Evolutionary conservation across 2,797 vertebrate species (phyloP).

Genomic region (Glossophaga mutica): DNA sequence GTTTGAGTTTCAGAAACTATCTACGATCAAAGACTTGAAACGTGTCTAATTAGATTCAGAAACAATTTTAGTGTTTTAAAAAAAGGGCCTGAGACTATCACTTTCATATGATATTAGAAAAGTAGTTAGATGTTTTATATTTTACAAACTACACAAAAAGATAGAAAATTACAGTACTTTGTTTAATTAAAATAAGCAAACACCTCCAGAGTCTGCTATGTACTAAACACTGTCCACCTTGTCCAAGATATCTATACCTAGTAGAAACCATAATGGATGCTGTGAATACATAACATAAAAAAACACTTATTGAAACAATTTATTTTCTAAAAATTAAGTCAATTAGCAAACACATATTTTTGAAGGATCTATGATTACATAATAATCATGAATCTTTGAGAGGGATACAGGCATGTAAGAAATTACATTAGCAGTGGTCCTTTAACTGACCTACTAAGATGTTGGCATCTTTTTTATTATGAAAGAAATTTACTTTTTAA

Average conservation of each 20-base stretch:
- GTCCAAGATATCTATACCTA: background rate
- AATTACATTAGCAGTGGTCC: background rate
- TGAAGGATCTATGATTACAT: background rate
- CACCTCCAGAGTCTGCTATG: background rate
- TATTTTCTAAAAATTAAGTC: background rate
- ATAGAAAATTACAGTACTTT: background rate
- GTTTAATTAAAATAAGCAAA: background rate
- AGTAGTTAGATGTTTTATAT: background rate
- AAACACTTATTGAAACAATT: background rate
- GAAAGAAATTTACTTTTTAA: slow-evolving; percentile 47
- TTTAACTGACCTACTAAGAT: slow-evolving; percentile 36
- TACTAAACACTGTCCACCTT: background rate
- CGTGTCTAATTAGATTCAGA: background rate
- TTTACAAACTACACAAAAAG: background rate
- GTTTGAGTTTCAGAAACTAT: background rate
- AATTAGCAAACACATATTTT: background rate
- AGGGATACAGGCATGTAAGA: background rate
- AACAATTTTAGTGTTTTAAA: background rate
- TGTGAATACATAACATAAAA: background rate
- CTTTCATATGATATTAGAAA: background rate
- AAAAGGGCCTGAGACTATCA: background rate
- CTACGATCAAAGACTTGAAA: background rate
- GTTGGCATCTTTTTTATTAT: background rate
- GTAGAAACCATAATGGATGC: background rate
- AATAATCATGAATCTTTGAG: background rate